These are phyloP conservation scores for Brachyhypopomus gauderio DNA, from an alignment of 2,113 vertebrate genomes.

Conservation along the genomic window DNA sequence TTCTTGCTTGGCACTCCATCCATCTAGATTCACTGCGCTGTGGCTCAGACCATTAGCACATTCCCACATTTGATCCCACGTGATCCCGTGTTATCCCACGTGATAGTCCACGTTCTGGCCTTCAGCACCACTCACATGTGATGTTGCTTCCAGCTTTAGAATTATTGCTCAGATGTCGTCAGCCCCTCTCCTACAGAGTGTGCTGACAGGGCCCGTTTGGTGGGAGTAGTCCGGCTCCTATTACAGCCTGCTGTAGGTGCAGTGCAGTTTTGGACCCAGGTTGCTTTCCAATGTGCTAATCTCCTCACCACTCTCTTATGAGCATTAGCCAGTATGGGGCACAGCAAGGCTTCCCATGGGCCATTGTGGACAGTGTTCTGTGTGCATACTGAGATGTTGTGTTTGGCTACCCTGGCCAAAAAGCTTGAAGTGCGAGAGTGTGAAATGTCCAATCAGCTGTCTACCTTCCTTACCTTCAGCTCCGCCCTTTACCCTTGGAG, in stretches of 20 bases:
- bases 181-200: slow-evolving; percentile 18
- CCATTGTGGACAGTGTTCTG: slow-evolving; percentile 26
- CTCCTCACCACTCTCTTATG: slow-evolving; percentile 8
- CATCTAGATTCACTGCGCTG: slow-evolving; percentile 22
- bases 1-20: slow-evolving; percentile 33
- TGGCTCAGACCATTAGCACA: slow-evolving; percentile 9
- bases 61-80: background rate
- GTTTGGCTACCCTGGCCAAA: background rate
- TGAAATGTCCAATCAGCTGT: slow-evolving; percentile 2
- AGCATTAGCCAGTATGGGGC: slow-evolving; percentile 14
- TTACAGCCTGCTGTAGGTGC: slow-evolving; percentile 21
- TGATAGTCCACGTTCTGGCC: background rate
- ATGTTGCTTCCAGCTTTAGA: slow-evolving; percentile 10
- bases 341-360: slow-evolving; percentile 10
- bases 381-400: slow-evolving; percentile 44
- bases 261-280: slow-evolving; percentile 28
- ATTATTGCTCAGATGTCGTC: slow-evolving; percentile 9
- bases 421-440: background rate
- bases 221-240: background rate
- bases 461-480: slow-evolving; percentile 3
- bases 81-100: background rate
- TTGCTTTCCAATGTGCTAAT: slow-evolving; percentile 19
- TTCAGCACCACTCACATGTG: slow-evolving; percentile 10
- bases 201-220: slow-evolving; percentile 4
- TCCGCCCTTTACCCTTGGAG: background rate